Evolutionary conservation across 2,113 vertebrate genomes (phyloP).

Genomic region (Phaetusa simplex): DNA sequence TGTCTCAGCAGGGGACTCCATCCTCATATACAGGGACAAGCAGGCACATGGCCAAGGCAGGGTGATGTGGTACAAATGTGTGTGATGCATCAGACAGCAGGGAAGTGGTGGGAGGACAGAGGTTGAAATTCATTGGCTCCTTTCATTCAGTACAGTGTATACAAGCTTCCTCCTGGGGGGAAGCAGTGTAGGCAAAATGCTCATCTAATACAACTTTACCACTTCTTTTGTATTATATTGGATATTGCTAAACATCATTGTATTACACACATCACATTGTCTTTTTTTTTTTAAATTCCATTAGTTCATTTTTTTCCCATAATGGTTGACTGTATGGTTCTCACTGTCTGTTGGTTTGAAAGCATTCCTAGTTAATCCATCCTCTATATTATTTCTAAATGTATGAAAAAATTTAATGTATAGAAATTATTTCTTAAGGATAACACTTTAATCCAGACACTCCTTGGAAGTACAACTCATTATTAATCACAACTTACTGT

Average conservation of each 20-base stretch:
- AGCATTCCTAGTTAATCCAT: not conserved
- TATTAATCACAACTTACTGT: not conserved
- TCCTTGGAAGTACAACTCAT: not conserved
- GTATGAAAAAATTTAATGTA: not conserved
- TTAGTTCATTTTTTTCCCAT: not conserved
- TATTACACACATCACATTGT: not conserved
- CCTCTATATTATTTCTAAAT: not conserved
- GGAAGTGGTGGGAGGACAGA: not conserved
- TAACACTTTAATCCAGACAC: not conserved
- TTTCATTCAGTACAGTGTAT: not conserved
- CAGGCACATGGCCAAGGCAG: not conserved
- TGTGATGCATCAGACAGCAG: not conserved
- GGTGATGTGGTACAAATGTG: accelerated
- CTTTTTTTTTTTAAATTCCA: not conserved
- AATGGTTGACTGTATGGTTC: not conserved
- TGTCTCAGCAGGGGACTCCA: not conserved
- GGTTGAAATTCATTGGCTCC: not conserved
- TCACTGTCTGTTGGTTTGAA: not conserved
- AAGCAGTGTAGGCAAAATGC: not conserved
- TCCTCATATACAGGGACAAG: not conserved
- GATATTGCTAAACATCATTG: not conserved
- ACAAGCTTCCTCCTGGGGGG: not conserved
- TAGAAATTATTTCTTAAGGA: not conserved
- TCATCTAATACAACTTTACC: not conserved
- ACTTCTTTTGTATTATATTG: not conserved